Base-by-base conservation (phyloP, 2,888 invertebrate genomes). In the Toxonevra muliebris region DNA sequence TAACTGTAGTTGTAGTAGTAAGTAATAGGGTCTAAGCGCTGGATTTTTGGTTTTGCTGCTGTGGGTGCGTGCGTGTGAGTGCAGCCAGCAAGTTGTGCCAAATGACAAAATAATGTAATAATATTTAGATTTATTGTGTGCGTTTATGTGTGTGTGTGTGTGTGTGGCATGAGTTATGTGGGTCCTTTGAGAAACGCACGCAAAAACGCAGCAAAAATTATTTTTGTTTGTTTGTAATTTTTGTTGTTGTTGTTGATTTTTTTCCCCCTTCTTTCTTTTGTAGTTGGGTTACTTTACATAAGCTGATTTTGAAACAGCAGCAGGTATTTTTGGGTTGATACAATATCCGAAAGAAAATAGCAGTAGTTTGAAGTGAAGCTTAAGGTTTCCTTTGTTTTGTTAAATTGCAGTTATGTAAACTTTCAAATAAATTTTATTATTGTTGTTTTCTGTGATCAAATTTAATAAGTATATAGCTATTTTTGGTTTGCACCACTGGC, bases 11-110 rank as follows among this genome's bases (percentile, higher is more conserved):
- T 8, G 48, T 48, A 15, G 48, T 15, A 4, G 48, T 15, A 48
- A n/a, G 13, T 48, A 5, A 12, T 48, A 48, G 48, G 48, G 11
- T 58, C 13, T 65, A n/a, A 20, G 65, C 42, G 40, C 40, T 8
- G n/a, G 15, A 13, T 43, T 71, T 73, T 74, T 77, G 76, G 76
- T 76, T 77, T 76, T 75, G 76, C 76, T 75, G 76, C 71, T 76
- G 76, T 41, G n/a, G 41, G 20, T 74, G 64, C 73, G 69, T 70
- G 66, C 65, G 70, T 61, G 71, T 68, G 69, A 68, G 69, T 70
- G 65, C 66, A 67, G 65, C 59, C 57, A 17, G 12, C 57, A 20
- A 8, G 54, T 61, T 59, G 15, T 69, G 58, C 62, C 60, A 68
- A 69, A 71, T 71, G 69, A 61, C 68, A 69, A 70, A 69, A 69